phyloP scores from a whole-genome alignment of 2,797 vertebrate species.

The Paratrypauchen microcephalus region DNA sequence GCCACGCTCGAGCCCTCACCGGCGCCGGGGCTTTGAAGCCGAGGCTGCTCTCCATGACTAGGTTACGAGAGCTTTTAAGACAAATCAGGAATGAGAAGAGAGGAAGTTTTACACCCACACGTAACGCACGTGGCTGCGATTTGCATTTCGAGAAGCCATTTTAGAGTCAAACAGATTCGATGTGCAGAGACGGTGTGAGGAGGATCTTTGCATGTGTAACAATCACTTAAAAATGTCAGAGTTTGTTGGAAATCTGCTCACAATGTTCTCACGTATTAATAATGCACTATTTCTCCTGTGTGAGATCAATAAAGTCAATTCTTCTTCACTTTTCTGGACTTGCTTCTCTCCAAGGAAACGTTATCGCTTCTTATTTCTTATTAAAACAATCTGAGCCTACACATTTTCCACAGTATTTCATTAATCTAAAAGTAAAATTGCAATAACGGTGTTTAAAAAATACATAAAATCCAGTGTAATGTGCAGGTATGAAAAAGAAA shows the following conservation, averaged over 20 bases:
- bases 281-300: too few relatives aligned
- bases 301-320: too few relatives aligned
- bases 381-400: too few relatives aligned
- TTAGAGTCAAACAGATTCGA: neutral
- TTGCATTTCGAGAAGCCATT: neutral
- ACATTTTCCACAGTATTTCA: too few relatives aligned
- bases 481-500: too few relatives aligned
- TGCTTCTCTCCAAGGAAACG: too few relatives aligned
- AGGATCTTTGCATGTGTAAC: neutral
- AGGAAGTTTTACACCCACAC: neutral
- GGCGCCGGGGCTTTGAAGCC: slow-evolving; percentile 22
- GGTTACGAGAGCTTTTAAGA: slow-evolving; percentile 11
- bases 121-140: neutral
- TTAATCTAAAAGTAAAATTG: too few relatives aligned
- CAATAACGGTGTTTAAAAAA: too few relatives aligned
- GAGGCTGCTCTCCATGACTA: slow-evolving; percentile 19
- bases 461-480: too few relatives aligned
- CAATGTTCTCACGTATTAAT: neutral
- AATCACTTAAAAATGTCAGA: neutral
- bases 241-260: neutral
- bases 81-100: neutral
- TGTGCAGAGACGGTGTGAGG: neutral
- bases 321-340: too few relatives aligned
- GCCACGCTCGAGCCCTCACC: slow-evolving; percentile 15
- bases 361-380: too few relatives aligned